Conservation (phyloP, 1,140 invertebrate genomes). For the Leptopilina boulardi region DNA sequence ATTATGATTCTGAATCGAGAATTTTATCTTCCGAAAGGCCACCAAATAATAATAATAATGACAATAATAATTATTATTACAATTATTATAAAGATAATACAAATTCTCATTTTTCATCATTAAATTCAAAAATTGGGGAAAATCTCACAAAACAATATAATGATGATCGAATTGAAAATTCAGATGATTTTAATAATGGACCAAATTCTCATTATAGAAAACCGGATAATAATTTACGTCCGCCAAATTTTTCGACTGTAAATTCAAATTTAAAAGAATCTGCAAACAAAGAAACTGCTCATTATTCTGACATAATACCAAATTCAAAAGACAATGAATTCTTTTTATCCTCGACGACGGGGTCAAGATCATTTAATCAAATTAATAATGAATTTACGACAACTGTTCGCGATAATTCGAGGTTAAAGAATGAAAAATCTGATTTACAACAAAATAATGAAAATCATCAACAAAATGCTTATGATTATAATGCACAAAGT, state of each 20-base stretch:
- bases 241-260: background rate
- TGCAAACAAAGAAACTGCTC: background rate
- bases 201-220: no score
- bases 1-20: constrained; percentile 44
- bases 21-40: constrained; percentile 46
- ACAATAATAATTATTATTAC: background rate
- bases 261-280: background rate
- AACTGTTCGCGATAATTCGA: background rate
- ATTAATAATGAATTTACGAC: constrained; percentile 8
- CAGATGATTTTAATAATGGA: background rate
- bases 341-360: background rate
- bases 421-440: background rate
- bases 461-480: background rate
- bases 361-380: background rate
- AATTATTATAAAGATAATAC: background rate
- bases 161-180: background rate
- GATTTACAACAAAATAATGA: background rate
- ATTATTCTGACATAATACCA: background rate
- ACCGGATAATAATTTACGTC: background rate
- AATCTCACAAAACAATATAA: background rate
- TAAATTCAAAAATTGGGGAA: background rate
- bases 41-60: background rate
- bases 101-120: background rate
- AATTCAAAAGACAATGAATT: background rate
- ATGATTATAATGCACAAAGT: background rate